phyloP scores from a whole-genome alignment of 2,113 vertebrate genomes.

The Cisticola juncidis region DNA sequence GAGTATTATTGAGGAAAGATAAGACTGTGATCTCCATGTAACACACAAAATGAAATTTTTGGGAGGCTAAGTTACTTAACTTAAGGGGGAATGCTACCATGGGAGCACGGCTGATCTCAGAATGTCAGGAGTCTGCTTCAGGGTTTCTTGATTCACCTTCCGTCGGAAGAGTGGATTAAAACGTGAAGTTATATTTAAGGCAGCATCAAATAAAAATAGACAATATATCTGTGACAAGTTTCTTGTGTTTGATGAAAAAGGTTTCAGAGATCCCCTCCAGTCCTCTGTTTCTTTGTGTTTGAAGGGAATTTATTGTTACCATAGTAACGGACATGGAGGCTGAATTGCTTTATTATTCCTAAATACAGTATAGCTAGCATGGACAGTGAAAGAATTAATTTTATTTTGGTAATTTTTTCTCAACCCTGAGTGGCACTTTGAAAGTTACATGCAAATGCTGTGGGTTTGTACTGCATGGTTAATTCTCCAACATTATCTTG shows the following conservation, averaged over 20 bases:
- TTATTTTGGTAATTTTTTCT: not conserved
- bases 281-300: not conserved
- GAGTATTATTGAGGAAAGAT: not conserved
- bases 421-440: not conserved
- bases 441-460: not conserved
- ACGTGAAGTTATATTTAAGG: not conserved
- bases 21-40: not conserved
- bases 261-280: not conserved
- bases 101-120: not conserved
- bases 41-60: not conserved
- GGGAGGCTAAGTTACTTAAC: not conserved
- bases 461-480: not conserved
- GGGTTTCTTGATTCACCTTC: not conserved
- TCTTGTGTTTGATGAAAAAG: not conserved
- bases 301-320: constrained; percentile 10
- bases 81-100: not conserved
- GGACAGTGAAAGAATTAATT: not conserved
- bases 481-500: not conserved
- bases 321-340: not conserved
- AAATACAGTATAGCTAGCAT: not conserved
- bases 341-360: not conserved
- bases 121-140: not conserved
- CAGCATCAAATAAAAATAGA: not conserved
- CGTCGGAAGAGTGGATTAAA: not conserved
- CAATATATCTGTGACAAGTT: not conserved